Evolutionary conservation across 2,888 invertebrate species (phyloP), one percentile per base, ranked within the genome.

Genomic region (Xiphydria camelus): DNA sequence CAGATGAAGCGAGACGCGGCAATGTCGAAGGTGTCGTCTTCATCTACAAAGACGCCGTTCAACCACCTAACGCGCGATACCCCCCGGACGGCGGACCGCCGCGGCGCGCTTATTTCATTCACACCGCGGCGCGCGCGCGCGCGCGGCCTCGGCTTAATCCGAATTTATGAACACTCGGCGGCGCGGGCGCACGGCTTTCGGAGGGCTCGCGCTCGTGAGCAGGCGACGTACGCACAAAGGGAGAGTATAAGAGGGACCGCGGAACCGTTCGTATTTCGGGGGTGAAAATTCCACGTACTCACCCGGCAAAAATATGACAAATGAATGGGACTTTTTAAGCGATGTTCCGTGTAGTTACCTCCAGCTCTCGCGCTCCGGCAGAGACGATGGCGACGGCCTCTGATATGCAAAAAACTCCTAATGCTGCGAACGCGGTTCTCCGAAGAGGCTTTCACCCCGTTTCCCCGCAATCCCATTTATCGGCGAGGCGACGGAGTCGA

Each of bases 91-190:
- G 5, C 10, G n/a, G 17, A 9, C 2, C 12, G 2, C 21, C 20
- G 31, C 12, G 18, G 42, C 21, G 6, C 43, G 31, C 38, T 44
- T 44, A 44, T 44, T 44, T 37, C 37, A 44, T 44, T 44, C 43
- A 44, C 15, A 44, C 26, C 36, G 21, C 25, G 25, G 12, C 12
- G 29, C 29, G 2, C 12, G 29, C 29, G 7, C 32, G 36, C 37
- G 37, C 38, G 37, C 43, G 43, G 43, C 34, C 42, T 14, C 38
- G 31, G 38, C 37, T 44, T 44, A 44, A 44, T 44, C 37, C 43
- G 37, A 44, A 44, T 44, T 44, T 44, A 44, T 44, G 43, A 44
- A 44, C 31, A 38, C 41, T 33, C 15, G 9, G 10, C 7, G 18
- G 5, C 14, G 15, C 22, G 41, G n/a, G n/a, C n/a, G n/a, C n/a